phyloP scores from a whole-genome alignment of 2,888 invertebrate genomes.

The Eristalis tenax region DNA sequence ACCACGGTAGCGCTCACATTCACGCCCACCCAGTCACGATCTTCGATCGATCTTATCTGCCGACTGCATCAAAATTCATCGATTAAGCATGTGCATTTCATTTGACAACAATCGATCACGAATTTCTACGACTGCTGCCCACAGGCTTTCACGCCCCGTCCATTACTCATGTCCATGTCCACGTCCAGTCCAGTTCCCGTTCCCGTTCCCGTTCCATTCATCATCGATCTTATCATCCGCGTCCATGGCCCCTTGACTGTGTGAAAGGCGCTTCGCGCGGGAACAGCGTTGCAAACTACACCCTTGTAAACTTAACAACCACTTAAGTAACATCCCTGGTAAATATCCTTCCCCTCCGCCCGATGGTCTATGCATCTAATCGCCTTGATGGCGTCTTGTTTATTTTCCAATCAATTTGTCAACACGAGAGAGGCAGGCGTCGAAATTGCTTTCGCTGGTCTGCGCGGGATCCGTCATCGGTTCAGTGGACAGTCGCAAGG shows the following conservation, averaged over 20 bases:
- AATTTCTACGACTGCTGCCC: neutral
- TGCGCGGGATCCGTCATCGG: neutral
- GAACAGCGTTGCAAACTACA: neutral
- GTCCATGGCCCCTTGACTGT: neutral
- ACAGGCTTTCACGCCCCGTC: neutral
- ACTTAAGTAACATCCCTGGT: neutral
- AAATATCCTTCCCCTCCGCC: neutral
- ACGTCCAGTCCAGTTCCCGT: neutral
- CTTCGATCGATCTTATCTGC: neutral
- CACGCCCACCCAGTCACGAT: neutral
- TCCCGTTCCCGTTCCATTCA: neutral
- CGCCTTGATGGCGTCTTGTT: neutral
- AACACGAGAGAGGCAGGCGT: neutral
- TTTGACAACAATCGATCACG: neutral
- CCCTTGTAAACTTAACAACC: neutral
- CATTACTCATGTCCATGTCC: neutral
- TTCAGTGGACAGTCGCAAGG: neutral
- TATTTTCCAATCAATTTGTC: neutral
- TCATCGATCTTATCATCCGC: neutral
- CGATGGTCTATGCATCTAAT: neutral
- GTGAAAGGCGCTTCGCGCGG: neutral
- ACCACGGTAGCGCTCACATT: neutral
- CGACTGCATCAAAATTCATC: neutral
- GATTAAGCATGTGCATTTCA: slow-evolving; percentile 1
- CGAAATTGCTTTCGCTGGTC: neutral